Evolutionary conservation across 2,888 invertebrate species (phyloP), one percentile per base, ranked within the genome.

Genomic region (Linnaemya vulpina): DNA sequence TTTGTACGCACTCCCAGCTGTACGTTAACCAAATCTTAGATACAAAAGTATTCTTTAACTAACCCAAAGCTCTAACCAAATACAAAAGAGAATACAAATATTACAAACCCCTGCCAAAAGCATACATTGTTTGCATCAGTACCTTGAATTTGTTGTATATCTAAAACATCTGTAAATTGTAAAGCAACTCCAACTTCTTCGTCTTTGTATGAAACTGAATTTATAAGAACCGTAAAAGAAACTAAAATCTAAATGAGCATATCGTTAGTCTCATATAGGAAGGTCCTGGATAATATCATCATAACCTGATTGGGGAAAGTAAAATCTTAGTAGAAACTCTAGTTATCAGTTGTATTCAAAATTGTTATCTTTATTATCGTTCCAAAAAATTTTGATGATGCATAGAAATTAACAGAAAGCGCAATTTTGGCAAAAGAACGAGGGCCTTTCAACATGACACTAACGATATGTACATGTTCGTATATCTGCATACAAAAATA

Each of bases 41-140:
- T 43, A 78, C 51, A 58, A 11, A 46, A 25, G 20, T 55, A 35
- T 46, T 25, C 51, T 51, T 71, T 15, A 30, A 43, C 15, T 38
- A 20, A 51, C n/a, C 40, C 55, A 1, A 13, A 20, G 40, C 40
- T 13, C 3, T 7, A 60, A 35, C 35, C 15, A 10, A 17, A 30
- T 46, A 43, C 49, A 13, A 40, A 40, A 11, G 15, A 20, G 22
- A 38, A 68, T 11, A 53, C 11, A 22, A 40, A 62, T 60, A 40
- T 58, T 15, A 5, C 20, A 53, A 74, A 75, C 51, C 68, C 74
- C 74, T 68, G 51, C 7, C 17, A 79, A 65, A 49, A 25, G 20
- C 62, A 53, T n/a, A 11, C 55, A 63, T 38, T 73, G 9, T 63
- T 43, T 38, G 55, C 38, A 20, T 53, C 40, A 43, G 15, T 40